Evolutionary conservation across 2,113 vertebrate species (phyloP).

Genomic region (Gavialis gangeticus): DNA sequence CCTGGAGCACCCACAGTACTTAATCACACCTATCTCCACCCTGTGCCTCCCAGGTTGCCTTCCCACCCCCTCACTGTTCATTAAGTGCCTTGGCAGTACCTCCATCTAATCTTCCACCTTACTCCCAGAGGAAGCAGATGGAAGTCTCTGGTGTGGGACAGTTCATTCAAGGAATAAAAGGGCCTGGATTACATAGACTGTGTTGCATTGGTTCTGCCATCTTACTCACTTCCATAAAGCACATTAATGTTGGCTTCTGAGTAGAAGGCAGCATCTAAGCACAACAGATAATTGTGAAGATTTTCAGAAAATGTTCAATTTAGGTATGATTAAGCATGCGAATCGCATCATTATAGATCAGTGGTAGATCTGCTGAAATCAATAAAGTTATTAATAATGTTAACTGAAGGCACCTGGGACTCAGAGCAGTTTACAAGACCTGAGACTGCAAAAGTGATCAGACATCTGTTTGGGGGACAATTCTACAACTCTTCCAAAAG

Average conservation of each 20-base stretch:
- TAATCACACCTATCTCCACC: not conserved
- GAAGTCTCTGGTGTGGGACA: not conserved
- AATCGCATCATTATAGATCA: not conserved
- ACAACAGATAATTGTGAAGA: not conserved
- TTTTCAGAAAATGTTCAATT: not conserved
- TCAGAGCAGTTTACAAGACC: not conserved
- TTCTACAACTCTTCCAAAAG: not conserved
- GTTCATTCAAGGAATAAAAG: not conserved
- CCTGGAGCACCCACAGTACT: not conserved
- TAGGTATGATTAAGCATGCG: not conserved
- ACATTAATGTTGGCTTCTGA: not conserved
- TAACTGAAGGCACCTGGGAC: not conserved
- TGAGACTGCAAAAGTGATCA: not conserved
- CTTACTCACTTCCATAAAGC: not conserved
- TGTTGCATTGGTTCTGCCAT: not conserved
- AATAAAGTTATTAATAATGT: not conserved
- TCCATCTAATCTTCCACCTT: conserved; percentile 4
- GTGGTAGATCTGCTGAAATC: not conserved
- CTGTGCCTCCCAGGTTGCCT: not conserved
- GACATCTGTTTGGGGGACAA: not conserved
- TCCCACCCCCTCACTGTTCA: not conserved
- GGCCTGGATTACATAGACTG: not conserved
- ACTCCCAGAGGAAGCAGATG: not conserved
- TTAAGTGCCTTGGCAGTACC: not conserved
- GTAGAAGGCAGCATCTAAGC: not conserved